Evolutionary conservation across 2,113 vertebrate genomes (phyloP), one percentile per base, ranked within the genome.

Genomic region (Antennarius striatus): DNA sequence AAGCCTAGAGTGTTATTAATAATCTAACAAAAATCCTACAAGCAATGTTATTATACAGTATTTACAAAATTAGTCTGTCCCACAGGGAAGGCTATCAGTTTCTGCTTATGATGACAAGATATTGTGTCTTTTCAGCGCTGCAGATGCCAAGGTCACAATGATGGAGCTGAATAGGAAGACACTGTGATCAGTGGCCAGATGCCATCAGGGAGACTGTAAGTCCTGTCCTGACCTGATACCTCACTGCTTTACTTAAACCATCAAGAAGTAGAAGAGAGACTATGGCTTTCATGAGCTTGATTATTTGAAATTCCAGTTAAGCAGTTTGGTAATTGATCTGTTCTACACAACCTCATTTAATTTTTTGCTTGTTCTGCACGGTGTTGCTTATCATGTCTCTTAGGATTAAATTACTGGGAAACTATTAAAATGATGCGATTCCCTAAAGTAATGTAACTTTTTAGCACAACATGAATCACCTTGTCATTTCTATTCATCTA

Each of bases 121-220:
- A 48, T 71, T 84, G 64, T 90, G 75, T 89, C 56, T 84, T 82
- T 85, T 79, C 90, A 93, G 91, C 75, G 63, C 67, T 83, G 75
- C 70, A 36, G 86, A 91, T 91, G 85, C 77, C 86, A 90, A 89
- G 80, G 85, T 88, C 84, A 80, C 75, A 71, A 63, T 77, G 75
- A 90, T 90, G 91, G 85, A 81, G 70, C 83, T 82, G 77, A 87
- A 75, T 77, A 88, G 89, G 86, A 84, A 80, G 84, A 85, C 79
- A 28, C 77, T 69, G 50, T 71, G 64, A 72, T 80, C 67, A 52
- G 56, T 72, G 79, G 69, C 72, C 59, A 57, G 11, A 66, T 86
- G 83, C 62, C 73, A 22, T 83, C 76, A 67, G 71, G 83, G 77
- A 61, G 63, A 75, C 68, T 81, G 90, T 91, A 82, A 91, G 90